These are phyloP conservation scores for Arvicanthis niloticus DNA, from an alignment of 2,113 vertebrate species.

Conservation along the genomic window DNA sequence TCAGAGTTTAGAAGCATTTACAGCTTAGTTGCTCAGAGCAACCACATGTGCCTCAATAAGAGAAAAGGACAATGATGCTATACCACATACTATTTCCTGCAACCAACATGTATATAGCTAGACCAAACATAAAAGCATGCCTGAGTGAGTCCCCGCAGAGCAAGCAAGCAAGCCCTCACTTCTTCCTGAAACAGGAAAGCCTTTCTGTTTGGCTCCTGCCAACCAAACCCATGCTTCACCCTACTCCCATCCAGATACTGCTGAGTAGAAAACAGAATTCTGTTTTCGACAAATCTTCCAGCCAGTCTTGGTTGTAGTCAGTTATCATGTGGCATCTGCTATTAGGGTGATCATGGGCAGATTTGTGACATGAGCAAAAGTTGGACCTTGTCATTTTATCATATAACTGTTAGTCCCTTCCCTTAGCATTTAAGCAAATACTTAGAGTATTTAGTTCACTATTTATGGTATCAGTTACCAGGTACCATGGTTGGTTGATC, in stretches of 20 bases:
- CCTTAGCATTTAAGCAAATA: constrained; percentile 1
- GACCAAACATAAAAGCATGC: background rate
- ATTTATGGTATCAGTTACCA: constrained; percentile 9
- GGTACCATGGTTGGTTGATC: constrained; percentile 9
- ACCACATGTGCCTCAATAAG: constrained; percentile 19
- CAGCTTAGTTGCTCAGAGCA: constrained; percentile 6
- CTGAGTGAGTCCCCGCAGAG: background rate
- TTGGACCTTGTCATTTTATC: background rate
- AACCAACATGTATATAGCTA: background rate
- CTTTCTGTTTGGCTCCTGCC: background rate
- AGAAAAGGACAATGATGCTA: background rate
- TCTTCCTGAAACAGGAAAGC: constrained; percentile 15
- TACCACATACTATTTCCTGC: background rate
- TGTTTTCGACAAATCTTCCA: background rate
- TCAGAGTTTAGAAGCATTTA: background rate
- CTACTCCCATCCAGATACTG: background rate
- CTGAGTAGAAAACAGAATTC: constrained; percentile 2
- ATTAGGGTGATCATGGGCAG: background rate
- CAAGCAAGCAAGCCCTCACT: background rate
- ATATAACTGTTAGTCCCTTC: background rate
- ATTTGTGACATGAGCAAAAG: constrained; percentile 34
- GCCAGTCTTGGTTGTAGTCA: background rate
- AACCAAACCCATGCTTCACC: background rate
- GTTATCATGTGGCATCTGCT: constrained; percentile 24
- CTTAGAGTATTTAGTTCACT: constrained; percentile 4